These are phyloP conservation scores for Cyprinus carpio DNA, from an alignment of 2,113 vertebrate species.

Conservation along the genomic window DNA sequence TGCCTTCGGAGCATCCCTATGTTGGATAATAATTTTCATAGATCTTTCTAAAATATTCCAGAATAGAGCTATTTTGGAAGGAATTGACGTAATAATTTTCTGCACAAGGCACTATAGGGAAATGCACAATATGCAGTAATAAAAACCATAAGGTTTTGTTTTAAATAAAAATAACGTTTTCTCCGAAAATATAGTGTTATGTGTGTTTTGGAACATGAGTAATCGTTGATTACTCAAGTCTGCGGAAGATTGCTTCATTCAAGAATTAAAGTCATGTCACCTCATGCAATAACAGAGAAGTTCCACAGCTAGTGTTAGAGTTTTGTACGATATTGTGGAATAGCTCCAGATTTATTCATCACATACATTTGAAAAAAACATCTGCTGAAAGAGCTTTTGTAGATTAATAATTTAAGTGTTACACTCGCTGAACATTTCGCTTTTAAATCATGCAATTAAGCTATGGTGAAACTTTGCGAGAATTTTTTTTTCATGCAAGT, in stretches of 20 bases:
- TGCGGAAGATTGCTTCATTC: conserved; percentile 7
- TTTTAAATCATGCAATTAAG: no score
- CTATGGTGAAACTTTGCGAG: no score
- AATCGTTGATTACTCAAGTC: conserved; percentile 6
- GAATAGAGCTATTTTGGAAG: not conserved
- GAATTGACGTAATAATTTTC: not conserved
- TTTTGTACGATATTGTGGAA: not conserved
- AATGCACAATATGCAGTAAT: conserved; percentile 8
- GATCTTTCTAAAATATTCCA: not conserved
- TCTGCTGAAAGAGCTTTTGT: not conserved
- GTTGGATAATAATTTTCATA: not conserved
- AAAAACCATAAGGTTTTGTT: not conserved
- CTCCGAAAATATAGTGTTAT: not conserved
- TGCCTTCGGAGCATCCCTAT: not conserved
- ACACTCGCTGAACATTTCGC: not conserved
- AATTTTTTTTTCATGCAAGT: not conserved
- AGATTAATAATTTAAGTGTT: not conserved
- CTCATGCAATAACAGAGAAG: not conserved
- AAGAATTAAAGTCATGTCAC: not conserved
- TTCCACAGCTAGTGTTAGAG: not conserved
- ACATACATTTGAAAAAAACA: not conserved
- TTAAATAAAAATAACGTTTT: not conserved
- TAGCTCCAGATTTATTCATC: conserved; percentile 7
- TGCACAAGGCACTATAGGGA: not conserved
- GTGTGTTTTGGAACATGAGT: not conserved